These are phyloP conservation scores for Propithecus deckenii DNA, from an alignment of 2,797 vertebrate genomes.

Conservation along the genomic window DNA sequence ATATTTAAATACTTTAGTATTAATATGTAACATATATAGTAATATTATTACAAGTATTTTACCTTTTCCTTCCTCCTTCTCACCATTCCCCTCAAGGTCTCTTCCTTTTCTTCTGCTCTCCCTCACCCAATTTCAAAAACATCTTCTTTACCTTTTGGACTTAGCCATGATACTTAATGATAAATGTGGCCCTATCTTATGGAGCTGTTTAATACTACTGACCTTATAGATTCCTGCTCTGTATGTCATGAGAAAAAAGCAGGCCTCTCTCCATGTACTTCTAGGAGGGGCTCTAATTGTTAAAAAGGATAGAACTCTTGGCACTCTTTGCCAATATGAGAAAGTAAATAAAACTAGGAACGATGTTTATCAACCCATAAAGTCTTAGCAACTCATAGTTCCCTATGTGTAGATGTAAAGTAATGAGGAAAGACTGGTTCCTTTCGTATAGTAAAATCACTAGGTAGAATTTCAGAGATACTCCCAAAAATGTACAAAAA, in stretches of 20 bases:
- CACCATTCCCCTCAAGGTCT: neutral
- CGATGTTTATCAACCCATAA: neutral
- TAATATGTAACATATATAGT: neutral
- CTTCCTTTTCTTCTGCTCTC: neutral
- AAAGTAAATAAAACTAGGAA: slow-evolving; percentile 23
- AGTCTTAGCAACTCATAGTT: neutral
- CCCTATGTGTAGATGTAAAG: neutral
- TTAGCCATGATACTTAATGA: neutral
- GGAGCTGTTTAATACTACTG: neutral
- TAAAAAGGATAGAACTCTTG: neutral
- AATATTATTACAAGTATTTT: neutral
- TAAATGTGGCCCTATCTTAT: neutral
- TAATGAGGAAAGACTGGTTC: neutral
- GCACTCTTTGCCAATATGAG: neutral
- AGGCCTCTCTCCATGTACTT: neutral
- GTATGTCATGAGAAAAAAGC: neutral
- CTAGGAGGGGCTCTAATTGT: neutral
- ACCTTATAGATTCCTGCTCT: neutral
- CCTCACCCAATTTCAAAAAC: neutral
- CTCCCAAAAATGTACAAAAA: neutral
- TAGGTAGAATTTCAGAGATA: neutral
- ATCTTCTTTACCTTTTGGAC: neutral
- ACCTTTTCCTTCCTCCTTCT: neutral
- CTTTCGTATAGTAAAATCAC: neutral
- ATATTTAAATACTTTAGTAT: neutral